phyloP scores from a whole-genome alignment of 2,113 vertebrate genomes.

The Etia nguti region DNA sequence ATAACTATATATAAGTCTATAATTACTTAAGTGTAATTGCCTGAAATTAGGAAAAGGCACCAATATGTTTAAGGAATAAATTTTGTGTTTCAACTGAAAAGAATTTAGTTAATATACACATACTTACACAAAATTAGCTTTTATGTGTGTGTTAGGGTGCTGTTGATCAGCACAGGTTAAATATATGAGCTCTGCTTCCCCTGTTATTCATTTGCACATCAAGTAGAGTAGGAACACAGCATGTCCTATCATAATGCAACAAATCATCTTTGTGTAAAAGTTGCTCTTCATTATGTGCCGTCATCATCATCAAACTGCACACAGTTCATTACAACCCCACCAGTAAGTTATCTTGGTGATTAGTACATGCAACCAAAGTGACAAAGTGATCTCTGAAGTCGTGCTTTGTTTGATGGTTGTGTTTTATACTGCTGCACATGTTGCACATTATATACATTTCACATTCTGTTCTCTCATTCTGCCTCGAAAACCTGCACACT shows the following conservation, averaged over 20 bases:
- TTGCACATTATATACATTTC: neutral
- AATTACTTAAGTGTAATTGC: neutral
- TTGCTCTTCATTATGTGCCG: neutral
- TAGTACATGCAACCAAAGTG: neutral
- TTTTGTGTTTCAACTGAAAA: neutral
- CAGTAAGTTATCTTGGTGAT: neutral
- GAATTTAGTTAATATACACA: neutral
- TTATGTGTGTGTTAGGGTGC: neutral
- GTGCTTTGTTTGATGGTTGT: neutral
- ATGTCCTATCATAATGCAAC: neutral
- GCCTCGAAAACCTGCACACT: neutral
- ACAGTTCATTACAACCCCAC: neutral
- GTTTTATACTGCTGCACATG: neutral
- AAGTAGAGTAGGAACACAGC: neutral
- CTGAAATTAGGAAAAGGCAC: neutral
- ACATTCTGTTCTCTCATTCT: neutral
- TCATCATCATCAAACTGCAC: neutral
- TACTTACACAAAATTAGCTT: neutral
- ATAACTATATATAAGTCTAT: neutral
- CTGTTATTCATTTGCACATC: neutral
- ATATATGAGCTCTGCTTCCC: neutral
- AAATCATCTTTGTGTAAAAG: neutral
- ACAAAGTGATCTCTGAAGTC: neutral
- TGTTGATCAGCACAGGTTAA: constrained; percentile 5
- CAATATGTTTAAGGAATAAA: neutral